Evolutionary conservation across 2,888 invertebrate genomes (phyloP).

Genomic region (Drosophila longiperda): DNA sequence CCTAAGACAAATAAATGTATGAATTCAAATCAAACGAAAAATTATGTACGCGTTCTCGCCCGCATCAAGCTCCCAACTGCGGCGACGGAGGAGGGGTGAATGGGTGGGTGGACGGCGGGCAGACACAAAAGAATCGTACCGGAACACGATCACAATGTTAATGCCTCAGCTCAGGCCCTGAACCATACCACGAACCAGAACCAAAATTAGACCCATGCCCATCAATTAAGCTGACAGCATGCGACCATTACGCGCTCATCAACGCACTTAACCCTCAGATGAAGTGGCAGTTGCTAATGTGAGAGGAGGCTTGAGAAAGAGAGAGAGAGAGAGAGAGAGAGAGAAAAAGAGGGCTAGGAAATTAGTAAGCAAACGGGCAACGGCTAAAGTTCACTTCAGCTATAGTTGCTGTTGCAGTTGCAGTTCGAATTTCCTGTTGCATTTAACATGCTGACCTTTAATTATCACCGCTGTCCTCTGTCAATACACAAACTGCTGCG

Average conservation of each 20-base stretch:
- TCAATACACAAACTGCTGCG: slow-evolving; percentile 9
- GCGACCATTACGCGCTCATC: slow-evolving; percentile 68
- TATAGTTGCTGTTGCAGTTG: not conserved
- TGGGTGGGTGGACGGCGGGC: slow-evolving; percentile 15
- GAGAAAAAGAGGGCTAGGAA: not conserved
- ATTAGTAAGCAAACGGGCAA: slow-evolving; percentile 1
- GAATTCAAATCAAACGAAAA: slow-evolving; percentile 50
- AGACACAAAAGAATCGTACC: slow-evolving; percentile 16
- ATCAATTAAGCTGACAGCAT: slow-evolving; percentile 63
- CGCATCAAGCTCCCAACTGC: slow-evolving; percentile 24
- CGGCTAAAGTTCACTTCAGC: slow-evolving; percentile 13
- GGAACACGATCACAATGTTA: slow-evolving; percentile 13
- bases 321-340: not conserved
- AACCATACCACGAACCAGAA: slow-evolving; percentile 10
- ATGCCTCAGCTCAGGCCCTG: slow-evolving; percentile 12
- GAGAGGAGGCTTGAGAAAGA: not conserved
- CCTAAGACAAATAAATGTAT: slow-evolving; percentile 43
- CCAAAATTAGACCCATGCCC: slow-evolving; percentile 34
- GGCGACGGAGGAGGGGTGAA: slow-evolving; percentile 5
- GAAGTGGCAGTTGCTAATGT: not conserved
- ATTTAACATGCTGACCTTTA: slow-evolving; percentile 39
- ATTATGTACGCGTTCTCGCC: slow-evolving; percentile 29
- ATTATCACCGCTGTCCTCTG: slow-evolving; percentile 3
- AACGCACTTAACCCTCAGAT: slow-evolving; percentile 51
- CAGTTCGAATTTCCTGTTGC: slow-evolving; percentile 9